phyloP scores from a whole-genome alignment of 2,888 invertebrate species.

The Ditylenchus weischeri region DNA sequence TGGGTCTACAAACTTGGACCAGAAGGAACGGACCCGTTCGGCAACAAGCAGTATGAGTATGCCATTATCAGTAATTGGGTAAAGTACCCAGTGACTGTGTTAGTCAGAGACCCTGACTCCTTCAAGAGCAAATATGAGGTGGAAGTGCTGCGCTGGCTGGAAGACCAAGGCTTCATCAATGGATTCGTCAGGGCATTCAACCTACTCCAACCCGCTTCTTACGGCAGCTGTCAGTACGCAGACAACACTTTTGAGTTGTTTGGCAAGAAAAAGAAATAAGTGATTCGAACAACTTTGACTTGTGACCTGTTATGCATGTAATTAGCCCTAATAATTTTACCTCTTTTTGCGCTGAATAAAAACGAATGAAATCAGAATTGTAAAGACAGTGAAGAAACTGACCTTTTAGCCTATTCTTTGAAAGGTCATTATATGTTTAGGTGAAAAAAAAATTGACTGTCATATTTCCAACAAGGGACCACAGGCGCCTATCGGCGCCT shows the following conservation, averaged over 20 bases:
- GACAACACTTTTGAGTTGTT: conserved; percentile 59
- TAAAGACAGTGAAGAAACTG: no score
- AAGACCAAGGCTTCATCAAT: conserved; percentile 58
- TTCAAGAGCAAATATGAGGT: conserved; percentile 57
- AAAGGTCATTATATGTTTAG: no score
- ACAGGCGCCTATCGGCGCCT: no score
- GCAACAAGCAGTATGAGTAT: conserved; percentile 59
- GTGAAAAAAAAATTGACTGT: no score
- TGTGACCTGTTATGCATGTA: neutral
- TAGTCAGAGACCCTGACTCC: conserved; percentile 59
- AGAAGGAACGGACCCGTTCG: conserved; percentile 59
- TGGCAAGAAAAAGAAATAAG: conserved; percentile 35
- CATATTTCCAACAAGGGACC: no score
- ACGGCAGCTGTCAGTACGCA: conserved; percentile 58
- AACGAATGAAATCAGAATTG: no score
- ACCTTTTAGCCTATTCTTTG: no score
- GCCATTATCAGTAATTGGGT: conserved; percentile 59
- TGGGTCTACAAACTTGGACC: conserved; percentile 60
- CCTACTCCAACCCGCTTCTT: conserved; percentile 57
- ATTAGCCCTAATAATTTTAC: no score
- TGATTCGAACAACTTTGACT: neutral
- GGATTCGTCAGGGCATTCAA: conserved; percentile 59
- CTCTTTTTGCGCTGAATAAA: no score
- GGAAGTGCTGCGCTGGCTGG: conserved; percentile 51
- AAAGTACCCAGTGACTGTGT: conserved; percentile 59